phyloP scores from a whole-genome alignment of 2,113 vertebrate species.

The Engystomops pustulosus region DNA sequence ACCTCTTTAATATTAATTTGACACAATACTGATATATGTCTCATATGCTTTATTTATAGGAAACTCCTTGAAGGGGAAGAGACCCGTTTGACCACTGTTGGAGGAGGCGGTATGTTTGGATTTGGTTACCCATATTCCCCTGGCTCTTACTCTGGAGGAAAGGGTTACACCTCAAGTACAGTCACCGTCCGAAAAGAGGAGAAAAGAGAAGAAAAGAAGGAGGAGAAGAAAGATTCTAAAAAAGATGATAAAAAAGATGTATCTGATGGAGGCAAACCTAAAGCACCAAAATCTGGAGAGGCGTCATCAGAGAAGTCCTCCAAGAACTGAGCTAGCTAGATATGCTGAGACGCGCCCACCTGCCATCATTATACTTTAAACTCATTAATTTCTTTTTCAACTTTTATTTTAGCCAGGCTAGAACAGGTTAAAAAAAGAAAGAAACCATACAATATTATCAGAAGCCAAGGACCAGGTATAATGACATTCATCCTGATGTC shows the following conservation, averaged over 20 bases:
- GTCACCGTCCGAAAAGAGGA: conserved; percentile 53
- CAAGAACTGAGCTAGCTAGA: conserved; percentile 34
- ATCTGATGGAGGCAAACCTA: conserved; percentile 18
- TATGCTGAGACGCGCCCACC: not conserved
- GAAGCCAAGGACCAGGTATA: not conserved
- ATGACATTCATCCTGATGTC: not conserved
- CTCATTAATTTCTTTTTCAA: not conserved
- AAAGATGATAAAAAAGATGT: not conserved
- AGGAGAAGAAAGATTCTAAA: conserved; percentile 48
- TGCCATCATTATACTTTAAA: not conserved
- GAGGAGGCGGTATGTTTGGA: conserved; percentile 68
- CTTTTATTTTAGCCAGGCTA: conserved; percentile 4
- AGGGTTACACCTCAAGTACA: conserved; percentile 68
- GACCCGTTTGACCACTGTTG: conserved; percentile 76
- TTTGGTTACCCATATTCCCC: conserved; percentile 72
- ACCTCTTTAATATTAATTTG: not conserved
- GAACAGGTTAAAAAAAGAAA: not conserved
- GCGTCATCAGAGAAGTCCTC: not conserved
- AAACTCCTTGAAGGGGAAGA: conserved; percentile 85
- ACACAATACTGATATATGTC: not conserved
- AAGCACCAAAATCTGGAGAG: conserved; percentile 44
- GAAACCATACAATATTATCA: not conserved
- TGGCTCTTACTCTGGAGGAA: conserved; percentile 62
- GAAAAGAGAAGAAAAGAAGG: conserved; percentile 39
- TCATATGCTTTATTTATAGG: no score